Evolutionary conservation across 2,797 vertebrate genomes (phyloP), one percentile per base, ranked within the genome.

Genomic region (Chaetodon trifasciatus): DNA sequence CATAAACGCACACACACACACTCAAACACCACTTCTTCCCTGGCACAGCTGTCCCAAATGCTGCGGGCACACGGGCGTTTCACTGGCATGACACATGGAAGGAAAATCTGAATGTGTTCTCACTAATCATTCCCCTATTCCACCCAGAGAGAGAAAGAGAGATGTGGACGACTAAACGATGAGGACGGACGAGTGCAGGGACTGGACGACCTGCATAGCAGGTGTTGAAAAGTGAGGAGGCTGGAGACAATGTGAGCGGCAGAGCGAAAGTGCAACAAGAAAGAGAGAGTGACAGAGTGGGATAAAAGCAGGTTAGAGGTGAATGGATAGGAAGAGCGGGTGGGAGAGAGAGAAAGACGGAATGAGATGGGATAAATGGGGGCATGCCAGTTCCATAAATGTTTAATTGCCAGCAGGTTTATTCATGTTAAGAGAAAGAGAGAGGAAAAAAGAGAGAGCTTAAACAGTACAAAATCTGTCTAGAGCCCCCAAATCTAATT

Each of bases 71-170:
- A 92, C 93, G 72, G 94, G 93, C 93, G 91, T 95, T 95, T 94
- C 92, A 91, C 91, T 95, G 95, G 94, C 95, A 94, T 74, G 76
- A 94, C 92, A 93, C 90, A 91, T 94, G 95, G 95, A 95, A 95
- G 95, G 96, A 96, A 96, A 96, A 95, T 95, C 87, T 96, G 95
- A 96, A 96, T 94, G 93, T 94, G 91, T 95, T 95, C 94, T 93
- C 90, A 94, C 93, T 95, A 96, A 95, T 95, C 95, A 93, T 94
- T 94, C 91, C 92, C 87, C 92, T 92, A 91, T 94, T 95, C 93
- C 92, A 92, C 92, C 88, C 85, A 92, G 74, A 84, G 79, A 86
- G 77, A 72, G 86, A 78, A 58, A 52, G 50, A 61, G 74, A 64
- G 70, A 84, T 61, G 69, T 62, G 64, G 55, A 75, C 4, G 53